Evolutionary conservation across 2,888 invertebrate genomes (phyloP), one percentile per base, ranked within the genome.

Genomic region (Coleophora flavipennella): DNA sequence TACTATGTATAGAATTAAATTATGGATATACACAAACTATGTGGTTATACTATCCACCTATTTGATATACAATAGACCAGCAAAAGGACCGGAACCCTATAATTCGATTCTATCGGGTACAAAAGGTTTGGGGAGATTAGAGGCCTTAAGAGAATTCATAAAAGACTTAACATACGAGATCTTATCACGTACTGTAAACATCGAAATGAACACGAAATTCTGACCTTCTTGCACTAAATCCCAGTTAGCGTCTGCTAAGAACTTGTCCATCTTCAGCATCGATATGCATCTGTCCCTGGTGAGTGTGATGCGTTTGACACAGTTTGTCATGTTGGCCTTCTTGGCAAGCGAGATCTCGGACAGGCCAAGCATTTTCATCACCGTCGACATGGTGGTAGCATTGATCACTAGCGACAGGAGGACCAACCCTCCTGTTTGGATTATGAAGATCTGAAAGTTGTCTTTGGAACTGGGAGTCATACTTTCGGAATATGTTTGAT

Each of bases 221-320:
- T 42, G 13, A 62, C 80, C 78, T 49, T 65, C 71, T 26, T 84
- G 77, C 0, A 90, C 89, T 20, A 86, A 55, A 34, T 83, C 75
- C 90, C 90, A 90, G 51, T 89, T 87, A 27, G 88, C 88, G 64
- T 89, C 89, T 35, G 88, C 86, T 2, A 89, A 63, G 57, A 89
- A 89, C 62, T 88, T 87, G 52, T 89, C 88, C 76, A 87, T 87
- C 57, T 88, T 88, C 35, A 88, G 62, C 73, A 87, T 85, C 1
- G 85, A 85, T 6, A 88, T 70, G 8, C 86, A 81, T 2, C 86
- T 65, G 35, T 83, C 81, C 13, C 86, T 64, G 1, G 83, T 83
- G 43, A 64, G 45, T 67, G 79, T 80, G 40, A 87, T 60, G 1
- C 85, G 67, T 45, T 78, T 83, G 8, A 87, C 83, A 37, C 87